Base-by-base conservation (phyloP, 30 jellyfish, hydroid and myxozoan genomes). In the Chrysaora quinquecirrha region DNA sequence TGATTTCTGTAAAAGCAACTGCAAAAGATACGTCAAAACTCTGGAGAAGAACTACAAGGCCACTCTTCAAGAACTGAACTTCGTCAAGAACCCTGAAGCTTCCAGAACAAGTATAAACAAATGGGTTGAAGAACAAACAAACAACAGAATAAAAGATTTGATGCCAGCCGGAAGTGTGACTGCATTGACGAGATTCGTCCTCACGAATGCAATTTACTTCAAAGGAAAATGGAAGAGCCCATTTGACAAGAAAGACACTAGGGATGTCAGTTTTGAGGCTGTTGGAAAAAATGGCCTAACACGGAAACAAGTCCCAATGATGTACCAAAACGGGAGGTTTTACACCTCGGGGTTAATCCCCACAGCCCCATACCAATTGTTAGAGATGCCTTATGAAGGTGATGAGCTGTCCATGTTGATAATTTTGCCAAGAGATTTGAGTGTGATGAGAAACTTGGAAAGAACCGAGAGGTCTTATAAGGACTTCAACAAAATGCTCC, bases 371-470 rank as follows among this genome's bases (percentile, higher is more conserved):
- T 77, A 77, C 54, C 83, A 84, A 47, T 62, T 77, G 46, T 71
- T 87, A n/a, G 96, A 87, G 30, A 9, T 87, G 72, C 96, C 96
- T 23, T 87, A 87, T 87, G 83, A 52, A 33, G 80, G 84, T 30
- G 76, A 47, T 20, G 23, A 69, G 19, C 62, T 73, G 11, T 76
- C 96, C 4, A 87, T 87, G 96, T 20, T 77, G 34, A 61, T 87
- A 2, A 25, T 87, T 30, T 48, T 87, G 64, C 96, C 96, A 50
- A 24, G 49, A 25, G 56, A 24, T 2, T 11, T 0, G 7, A 46
- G 38, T 34, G 71, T 56, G 0, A 23, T 87, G 22, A 30, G 16
- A 3, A 34, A 56, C 19, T 4, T 87, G 16, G 96, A 87, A 32
- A 27, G 20, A 34, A 68, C 63, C 64, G 7, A 70, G 2, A 47